These are phyloP conservation scores for Urocyon cinereoargenteus DNA, from an alignment of 2,797 vertebrate genomes.

Conservation along the genomic window DNA sequence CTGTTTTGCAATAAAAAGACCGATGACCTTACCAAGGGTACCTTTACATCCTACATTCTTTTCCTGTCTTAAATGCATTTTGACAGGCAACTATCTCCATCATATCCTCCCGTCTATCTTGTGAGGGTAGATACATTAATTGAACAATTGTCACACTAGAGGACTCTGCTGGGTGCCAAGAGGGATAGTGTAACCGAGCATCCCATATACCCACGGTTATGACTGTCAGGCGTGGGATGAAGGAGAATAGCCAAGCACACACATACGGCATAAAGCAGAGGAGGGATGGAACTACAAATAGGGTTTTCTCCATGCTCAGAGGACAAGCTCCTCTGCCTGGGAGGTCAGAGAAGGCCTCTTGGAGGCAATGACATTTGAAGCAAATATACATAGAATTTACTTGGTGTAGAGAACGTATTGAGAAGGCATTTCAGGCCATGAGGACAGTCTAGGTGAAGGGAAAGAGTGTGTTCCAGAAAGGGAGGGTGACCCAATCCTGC, in stretches of 20 bases:
- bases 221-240: background rate
- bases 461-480: background rate
- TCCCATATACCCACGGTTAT: background rate
- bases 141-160: background rate
- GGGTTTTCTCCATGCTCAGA: background rate
- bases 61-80: slow-evolving; percentile 32
- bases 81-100: background rate
- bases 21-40: background rate
- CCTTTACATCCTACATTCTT: background rate
- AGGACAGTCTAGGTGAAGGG: background rate
- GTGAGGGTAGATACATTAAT: background rate
- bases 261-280: background rate
- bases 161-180: background rate
- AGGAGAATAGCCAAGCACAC: background rate
- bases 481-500: background rate
- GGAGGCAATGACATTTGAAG: slow-evolving; percentile 36
- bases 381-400: background rate
- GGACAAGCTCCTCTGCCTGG: background rate
- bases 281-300: background rate
- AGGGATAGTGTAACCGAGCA: background rate
- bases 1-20: background rate
- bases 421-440: background rate
- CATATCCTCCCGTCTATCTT: background rate
- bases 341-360: background rate
- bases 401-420: background rate